Evolutionary conservation across 2,888 invertebrate genomes (phyloP).

Genomic region (Campopleginae sp.): DNA sequence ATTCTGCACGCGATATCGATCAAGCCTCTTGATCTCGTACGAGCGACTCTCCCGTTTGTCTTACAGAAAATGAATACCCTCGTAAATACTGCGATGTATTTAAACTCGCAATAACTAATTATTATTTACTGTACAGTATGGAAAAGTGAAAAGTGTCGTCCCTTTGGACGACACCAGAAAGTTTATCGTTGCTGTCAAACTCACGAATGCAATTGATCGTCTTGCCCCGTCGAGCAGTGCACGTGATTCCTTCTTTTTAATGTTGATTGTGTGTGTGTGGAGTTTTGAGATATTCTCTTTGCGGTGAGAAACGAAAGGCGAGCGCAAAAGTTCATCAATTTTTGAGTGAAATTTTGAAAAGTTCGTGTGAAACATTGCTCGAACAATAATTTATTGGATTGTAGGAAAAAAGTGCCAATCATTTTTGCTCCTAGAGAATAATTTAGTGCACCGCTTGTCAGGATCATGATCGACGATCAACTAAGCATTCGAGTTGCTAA

Average conservation of each 20-base stretch:
- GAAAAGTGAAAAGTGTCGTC: not conserved
- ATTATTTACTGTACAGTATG: not conserved
- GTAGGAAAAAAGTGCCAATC: not conserved
- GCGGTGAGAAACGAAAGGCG: not conserved
- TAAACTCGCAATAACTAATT: not conserved
- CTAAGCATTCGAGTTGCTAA: not conserved
- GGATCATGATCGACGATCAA: not conserved
- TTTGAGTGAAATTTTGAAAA: not conserved
- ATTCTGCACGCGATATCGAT: slow-evolving; percentile 57
- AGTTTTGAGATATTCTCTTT: not conserved
- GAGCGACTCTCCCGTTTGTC: slow-evolving; percentile 5
- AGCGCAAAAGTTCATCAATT: not conserved
- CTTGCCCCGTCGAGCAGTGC: no score
- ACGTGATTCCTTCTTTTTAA: no score
- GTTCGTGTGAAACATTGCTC: not conserved
- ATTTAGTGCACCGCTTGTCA: not conserved
- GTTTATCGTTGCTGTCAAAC: not conserved
- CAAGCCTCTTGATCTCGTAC: slow-evolving; percentile 35
- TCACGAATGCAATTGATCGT: not conserved
- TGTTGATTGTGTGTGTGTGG: not conserved
- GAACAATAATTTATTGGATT: not conserved
- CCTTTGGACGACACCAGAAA: not conserved
- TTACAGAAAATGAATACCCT: slow-evolving; percentile 36
- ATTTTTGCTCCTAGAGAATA: not conserved
- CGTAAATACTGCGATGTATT: not conserved